Conservation (phyloP, 1,140 invertebrate genomes). For the Agraylea sexmaculata region DNA sequence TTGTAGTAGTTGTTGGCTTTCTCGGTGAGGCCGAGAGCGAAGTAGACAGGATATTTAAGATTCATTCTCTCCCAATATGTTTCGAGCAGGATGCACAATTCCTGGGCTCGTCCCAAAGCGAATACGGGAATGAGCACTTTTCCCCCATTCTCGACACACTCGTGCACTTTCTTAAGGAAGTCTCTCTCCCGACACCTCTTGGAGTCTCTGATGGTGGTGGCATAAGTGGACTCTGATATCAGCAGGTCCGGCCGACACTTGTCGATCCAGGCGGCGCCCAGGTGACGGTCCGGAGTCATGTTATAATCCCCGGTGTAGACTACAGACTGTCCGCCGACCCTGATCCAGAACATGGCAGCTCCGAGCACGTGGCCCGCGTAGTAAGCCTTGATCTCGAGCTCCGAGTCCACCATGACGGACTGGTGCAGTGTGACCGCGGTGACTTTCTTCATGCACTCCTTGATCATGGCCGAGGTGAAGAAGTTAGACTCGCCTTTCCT, state of each 20-base stretch:
- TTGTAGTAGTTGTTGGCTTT: conserved; percentile 99
- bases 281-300: conserved; percentile 98
- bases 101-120: conserved; percentile 95
- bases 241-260: conserved; percentile 93
- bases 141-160: conserved; percentile 78
- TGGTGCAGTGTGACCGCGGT: conserved; percentile 95
- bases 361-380: conserved; percentile 99
- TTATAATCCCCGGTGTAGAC: conserved; percentile 99
- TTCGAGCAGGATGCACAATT: conserved; percentile 95
- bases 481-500: conserved; percentile 97
- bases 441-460: conserved; percentile 99
- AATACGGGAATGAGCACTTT: conserved; percentile 99
- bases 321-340: conserved; percentile 91
- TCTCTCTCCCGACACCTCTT: conserved; percentile 94
- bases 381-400: conserved; percentile 98
- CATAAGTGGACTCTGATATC: conserved; percentile 98
- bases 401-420: conserved; percentile 92
- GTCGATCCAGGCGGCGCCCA: conserved; percentile 98
- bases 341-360: conserved; percentile 97
- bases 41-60: conserved; percentile 95
- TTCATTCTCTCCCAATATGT: conserved; percentile 98
- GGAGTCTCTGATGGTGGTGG: conserved; percentile 97
- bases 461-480: conserved; percentile 98
- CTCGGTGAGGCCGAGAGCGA: conserved; percentile 93
- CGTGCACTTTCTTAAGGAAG: conserved; percentile 96